Conservation (phyloP, 2,113 vertebrate genomes). For the Canis aureus region DNA sequence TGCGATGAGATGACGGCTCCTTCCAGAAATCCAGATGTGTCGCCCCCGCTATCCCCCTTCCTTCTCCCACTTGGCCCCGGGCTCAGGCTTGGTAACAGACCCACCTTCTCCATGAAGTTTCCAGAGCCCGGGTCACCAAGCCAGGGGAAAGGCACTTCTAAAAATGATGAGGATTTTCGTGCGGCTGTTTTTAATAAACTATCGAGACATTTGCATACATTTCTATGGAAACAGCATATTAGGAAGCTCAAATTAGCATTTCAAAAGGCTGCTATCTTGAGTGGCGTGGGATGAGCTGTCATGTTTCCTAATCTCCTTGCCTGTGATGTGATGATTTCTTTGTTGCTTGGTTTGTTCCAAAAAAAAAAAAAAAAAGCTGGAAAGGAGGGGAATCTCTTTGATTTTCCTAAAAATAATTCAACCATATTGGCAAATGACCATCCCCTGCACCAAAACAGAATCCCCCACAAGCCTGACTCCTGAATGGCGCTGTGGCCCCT, state of each 20-base stretch:
- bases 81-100: neutral
- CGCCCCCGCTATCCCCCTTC: neutral
- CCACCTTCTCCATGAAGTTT: conserved; percentile 69
- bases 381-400: conserved; percentile 63
- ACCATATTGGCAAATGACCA: conserved; percentile 49
- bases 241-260: conserved; percentile 89
- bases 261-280: conserved; percentile 88
- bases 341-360: conserved; percentile 77
- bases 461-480: neutral
- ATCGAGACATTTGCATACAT: conserved; percentile 88
- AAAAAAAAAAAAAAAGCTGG: conserved; percentile 60
- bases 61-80: neutral
- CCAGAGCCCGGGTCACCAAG: conserved; percentile 41
- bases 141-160: conserved; percentile 75
- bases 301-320: conserved; percentile 82
- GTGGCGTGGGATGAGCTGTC: conserved; percentile 88
- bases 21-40: neutral
- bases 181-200: conserved; percentile 78
- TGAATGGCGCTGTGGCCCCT: neutral
- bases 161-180: conserved; percentile 27
- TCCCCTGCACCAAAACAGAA: conserved; percentile 37
- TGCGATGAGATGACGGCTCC: neutral
- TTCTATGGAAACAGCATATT: conserved; percentile 91
- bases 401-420: conserved; percentile 72
- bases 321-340: conserved; percentile 78